Percentiles rank a stretch among this genome's conserved stretches.
Evolutionary conservation across 2,888 invertebrate genomes (phyloP).

Genomic region (Ophion ellenae): DNA sequence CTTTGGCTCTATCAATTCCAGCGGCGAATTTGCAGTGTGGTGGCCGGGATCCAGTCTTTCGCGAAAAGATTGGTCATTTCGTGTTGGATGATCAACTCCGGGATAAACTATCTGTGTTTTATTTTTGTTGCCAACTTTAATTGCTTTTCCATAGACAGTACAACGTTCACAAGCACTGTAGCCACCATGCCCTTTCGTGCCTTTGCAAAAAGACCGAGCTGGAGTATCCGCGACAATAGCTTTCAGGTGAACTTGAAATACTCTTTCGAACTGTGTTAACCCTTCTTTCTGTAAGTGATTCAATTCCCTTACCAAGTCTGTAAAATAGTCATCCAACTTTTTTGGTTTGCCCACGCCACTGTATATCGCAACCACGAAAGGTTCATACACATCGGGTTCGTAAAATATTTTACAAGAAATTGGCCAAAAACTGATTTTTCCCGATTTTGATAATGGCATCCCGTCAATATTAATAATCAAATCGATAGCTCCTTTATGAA

Average conservation of each 20-base stretch:
- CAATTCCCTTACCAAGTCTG: slow-evolving; percentile 60
- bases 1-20: slow-evolving; percentile 24
- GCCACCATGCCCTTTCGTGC: slow-evolving; percentile 64
- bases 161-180: slow-evolving; percentile 66
- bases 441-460: too few species aligned
- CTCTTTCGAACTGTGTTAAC: slow-evolving; percentile 41
- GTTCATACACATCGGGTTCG: slow-evolving; percentile 61
- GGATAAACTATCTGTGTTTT: slow-evolving; percentile 37
- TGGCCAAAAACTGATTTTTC: slow-evolving; percentile 55
- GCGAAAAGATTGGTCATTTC: slow-evolving; percentile 39
- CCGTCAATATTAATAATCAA: too few species aligned
- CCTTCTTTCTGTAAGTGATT: slow-evolving; percentile 57
- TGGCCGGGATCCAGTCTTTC: slow-evolving; percentile 33
- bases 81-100: slow-evolving; percentile 6
- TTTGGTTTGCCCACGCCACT: slow-evolving; percentile 59
- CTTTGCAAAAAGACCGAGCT: slow-evolving; percentile 62
- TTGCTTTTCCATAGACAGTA: slow-evolving; percentile 43
- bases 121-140: slow-evolving; percentile 18
- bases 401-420: slow-evolving; percentile 60
- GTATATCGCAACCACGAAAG: slow-evolving; percentile 65
- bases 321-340: slow-evolving; percentile 50
- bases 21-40: slow-evolving; percentile 38
- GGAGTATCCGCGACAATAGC: slow-evolving; percentile 65
- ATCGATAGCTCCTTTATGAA: too few species aligned
- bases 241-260: slow-evolving; percentile 56